Conservation (phyloP, 1,140 invertebrate genomes). For the Meloidogyne hapla region DNA sequence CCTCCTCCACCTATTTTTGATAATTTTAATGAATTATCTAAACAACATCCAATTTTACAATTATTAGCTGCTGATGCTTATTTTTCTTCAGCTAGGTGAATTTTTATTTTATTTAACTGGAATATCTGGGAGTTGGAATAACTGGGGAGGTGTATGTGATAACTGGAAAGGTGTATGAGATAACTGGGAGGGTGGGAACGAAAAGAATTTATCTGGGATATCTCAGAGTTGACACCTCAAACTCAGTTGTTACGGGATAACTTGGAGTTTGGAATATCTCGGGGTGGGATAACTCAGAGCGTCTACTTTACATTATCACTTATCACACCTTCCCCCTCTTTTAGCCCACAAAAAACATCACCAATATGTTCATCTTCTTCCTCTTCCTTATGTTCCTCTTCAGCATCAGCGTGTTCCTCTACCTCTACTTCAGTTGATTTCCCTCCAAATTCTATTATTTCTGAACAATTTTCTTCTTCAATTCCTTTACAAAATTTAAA, state of each 20-base stretch:
- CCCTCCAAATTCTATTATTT: not conserved
- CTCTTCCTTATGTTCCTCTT: slow-evolving; percentile 9
- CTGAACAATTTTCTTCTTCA: slow-evolving; percentile 5
- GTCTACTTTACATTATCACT: no score
- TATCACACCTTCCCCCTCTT: not conserved
- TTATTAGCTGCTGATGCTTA: not conserved
- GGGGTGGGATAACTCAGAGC: no score
- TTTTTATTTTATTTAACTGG: not conserved
- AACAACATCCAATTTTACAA: slow-evolving; percentile 5
- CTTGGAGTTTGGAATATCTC: no score
- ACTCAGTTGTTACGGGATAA: no score
- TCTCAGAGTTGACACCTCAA: no score
- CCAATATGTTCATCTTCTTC: slow-evolving; percentile 6
- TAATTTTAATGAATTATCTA: slow-evolving; percentile 1
- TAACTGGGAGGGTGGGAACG: no score
- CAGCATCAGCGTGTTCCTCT: not conserved
- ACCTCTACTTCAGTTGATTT: not conserved
- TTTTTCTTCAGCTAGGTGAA: not conserved
- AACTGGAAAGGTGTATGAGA: no score
- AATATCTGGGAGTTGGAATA: no score
- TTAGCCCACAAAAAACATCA: slow-evolving; percentile 32
- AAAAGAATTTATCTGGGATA: no score
- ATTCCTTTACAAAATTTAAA: not conserved
- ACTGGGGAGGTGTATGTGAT: no score
- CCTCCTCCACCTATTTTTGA: not conserved